Evolutionary conservation across 2,797 vertebrate genomes (phyloP), one percentile per base, ranked within the genome.

Genomic region (Dallia pectoralis): DNA sequence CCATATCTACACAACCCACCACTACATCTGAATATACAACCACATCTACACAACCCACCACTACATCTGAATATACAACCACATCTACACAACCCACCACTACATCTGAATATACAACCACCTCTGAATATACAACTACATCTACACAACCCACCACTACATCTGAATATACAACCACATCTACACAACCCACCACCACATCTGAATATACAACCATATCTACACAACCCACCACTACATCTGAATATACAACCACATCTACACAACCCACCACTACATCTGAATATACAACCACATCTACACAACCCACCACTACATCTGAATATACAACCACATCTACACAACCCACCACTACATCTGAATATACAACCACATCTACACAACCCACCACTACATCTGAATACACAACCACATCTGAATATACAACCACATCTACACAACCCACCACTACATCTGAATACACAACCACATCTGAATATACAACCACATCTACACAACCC

Each of bases 371-470:
- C 22, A 69, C 62, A 5, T 18, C 48, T 7, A 48, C 22, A 47
- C 6, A 18, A n/a, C 29, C 27, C 5, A 68, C 29, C 16, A 33
- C 63, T 12, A 65, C 63, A 53, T 16, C 49, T n/a, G 15, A 53
- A n/a, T 15, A 16, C 18, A 65, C 48, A 49, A n/a, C 51, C n/a
- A 22, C 8, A 51, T 18, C 48, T 51, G 14, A 51, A 36, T 36
- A 36, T 36, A 36, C 33, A 36, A 3, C 33, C 33, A 36, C 33
- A 36, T 36, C 33, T 36, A 44, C 40, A 8, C 3, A 44, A 44
- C 53, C 53, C 53, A 56, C 64, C 29, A 36, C 64, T 15, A 66
- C 64, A 66, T 15, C 62, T 66, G 27, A 18, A 69, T 40, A 29
- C 9, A 66, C 64, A 67, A 67, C 33, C 44, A 67, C 65, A 40